Percentiles rank a stretch among this genome's conserved stretches.
Evolutionary conservation across 2,888 invertebrate species (phyloP).

Genomic region (Lepidochitona cinerea): DNA sequence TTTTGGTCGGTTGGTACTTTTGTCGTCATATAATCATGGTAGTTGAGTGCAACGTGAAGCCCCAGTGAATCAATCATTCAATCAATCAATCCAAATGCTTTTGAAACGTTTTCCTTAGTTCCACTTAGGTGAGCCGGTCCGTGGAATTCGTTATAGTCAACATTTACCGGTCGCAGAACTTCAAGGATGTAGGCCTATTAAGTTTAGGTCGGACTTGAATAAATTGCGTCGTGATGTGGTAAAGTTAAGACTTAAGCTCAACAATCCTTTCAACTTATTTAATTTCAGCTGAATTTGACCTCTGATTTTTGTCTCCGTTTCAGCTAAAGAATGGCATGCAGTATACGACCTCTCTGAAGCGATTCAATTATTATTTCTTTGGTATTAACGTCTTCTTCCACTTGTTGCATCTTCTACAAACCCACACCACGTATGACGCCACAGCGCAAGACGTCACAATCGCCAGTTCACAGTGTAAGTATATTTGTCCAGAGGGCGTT

Average conservation of each 20-base stretch:
- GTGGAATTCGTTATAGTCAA: too few relatives aligned
- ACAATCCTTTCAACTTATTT: background rate
- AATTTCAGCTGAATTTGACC: background rate
- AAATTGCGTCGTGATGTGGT: too few relatives aligned
- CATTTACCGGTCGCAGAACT: too few relatives aligned
- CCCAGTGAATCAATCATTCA: too few relatives aligned
- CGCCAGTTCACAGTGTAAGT: constrained; percentile 32
- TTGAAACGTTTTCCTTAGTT: too few relatives aligned
- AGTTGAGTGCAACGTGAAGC: too few relatives aligned
- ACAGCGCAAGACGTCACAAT: constrained; percentile 31
- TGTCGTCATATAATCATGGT: too few relatives aligned
- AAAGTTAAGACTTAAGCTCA: background rate
- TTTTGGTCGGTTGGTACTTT: too few relatives aligned
- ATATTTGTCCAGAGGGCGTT: background rate
- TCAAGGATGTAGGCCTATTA: too few relatives aligned
- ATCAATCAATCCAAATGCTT: too few relatives aligned
- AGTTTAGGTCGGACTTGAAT: too few relatives aligned
- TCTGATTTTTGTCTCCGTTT: background rate
- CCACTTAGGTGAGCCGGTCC: too few relatives aligned
- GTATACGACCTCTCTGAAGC: constrained; percentile 13
- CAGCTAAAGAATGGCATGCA: background rate
- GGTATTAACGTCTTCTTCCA: constrained; percentile 37
- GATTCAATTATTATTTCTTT: constrained; percentile 27
- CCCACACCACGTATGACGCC: constrained; percentile 40
- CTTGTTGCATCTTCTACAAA: constrained; percentile 37